phyloP scores from a whole-genome alignment of 2,888 invertebrate genomes.

The Autographa pulchrina region DNA sequence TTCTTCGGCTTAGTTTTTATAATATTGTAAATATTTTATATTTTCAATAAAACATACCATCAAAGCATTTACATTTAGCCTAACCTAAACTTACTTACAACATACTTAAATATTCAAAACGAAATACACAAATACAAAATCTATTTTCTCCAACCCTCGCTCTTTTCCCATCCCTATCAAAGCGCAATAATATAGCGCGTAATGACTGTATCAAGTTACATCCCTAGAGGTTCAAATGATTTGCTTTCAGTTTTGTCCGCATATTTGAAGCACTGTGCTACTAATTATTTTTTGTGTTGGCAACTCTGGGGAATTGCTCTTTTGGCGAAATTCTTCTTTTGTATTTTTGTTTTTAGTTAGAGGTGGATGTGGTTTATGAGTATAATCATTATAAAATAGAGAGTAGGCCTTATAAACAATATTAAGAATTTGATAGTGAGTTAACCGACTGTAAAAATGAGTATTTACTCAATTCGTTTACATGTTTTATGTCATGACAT shows the following conservation, averaged over 20 bases:
- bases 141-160: conserved; percentile 16
- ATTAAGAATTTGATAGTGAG: neutral
- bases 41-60: no score
- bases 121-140: conserved; percentile 11
- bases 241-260: conserved; percentile 71
- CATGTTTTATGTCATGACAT: no score
- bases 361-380: neutral
- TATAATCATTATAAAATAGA: no score
- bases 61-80: no score
- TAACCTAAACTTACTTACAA: neutral
- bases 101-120: neutral
- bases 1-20: no score
- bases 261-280: conserved; percentile 57
- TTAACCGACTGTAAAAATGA: no score
- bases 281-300: conserved; percentile 68
- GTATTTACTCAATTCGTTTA: no score
- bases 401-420: neutral
- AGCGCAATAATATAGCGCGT: conserved; percentile 71
- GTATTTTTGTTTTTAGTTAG: neutral
- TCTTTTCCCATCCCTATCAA: conserved; percentile 39
- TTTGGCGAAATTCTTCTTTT: conserved; percentile 13
- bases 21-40: no score
- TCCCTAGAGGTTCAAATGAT: conserved; percentile 71
- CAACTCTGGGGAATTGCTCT: conserved; percentile 38
- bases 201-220: conserved; percentile 81